phyloP scores from a whole-genome alignment of 1,140 invertebrate genomes.

The Cecropterus lyciades region DNA sequence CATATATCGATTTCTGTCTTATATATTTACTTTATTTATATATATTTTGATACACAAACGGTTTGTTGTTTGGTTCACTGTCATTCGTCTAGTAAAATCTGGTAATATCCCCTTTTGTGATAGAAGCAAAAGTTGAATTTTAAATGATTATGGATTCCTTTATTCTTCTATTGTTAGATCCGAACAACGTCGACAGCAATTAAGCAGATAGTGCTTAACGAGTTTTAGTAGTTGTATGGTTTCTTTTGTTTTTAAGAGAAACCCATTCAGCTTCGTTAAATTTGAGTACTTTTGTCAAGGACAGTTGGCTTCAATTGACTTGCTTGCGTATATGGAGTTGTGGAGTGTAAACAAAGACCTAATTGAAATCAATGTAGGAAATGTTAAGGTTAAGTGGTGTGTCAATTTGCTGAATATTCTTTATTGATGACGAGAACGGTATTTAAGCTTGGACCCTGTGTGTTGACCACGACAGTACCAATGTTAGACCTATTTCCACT shows the following conservation, averaged over 20 bases:
- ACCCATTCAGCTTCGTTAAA: neutral
- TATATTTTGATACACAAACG: no score
- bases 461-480: no score
- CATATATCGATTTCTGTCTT: no score
- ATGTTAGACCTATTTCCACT: no score
- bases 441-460: no score
- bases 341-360: constrained; percentile 40
- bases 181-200: no score
- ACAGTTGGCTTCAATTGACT: neutral
- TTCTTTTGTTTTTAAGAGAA: constrained; percentile 7
- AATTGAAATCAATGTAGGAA: constrained; percentile 52
- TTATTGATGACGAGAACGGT: constrained; percentile 33
- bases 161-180: no score
- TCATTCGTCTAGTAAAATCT: no score
- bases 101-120: constrained; percentile 1
- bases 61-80: no score
- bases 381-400: constrained; percentile 49
- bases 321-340: neutral
- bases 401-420: constrained; percentile 48
- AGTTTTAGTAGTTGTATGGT: neutral
- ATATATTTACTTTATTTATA: no score
- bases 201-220: no score
- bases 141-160: neutral
- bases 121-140: neutral
- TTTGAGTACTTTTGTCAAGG: neutral